Evolutionary conservation across 2,797 vertebrate genomes (phyloP), one percentile per base, ranked within the genome.

Genomic region (Pipistrellus pipistrellus): DNA sequence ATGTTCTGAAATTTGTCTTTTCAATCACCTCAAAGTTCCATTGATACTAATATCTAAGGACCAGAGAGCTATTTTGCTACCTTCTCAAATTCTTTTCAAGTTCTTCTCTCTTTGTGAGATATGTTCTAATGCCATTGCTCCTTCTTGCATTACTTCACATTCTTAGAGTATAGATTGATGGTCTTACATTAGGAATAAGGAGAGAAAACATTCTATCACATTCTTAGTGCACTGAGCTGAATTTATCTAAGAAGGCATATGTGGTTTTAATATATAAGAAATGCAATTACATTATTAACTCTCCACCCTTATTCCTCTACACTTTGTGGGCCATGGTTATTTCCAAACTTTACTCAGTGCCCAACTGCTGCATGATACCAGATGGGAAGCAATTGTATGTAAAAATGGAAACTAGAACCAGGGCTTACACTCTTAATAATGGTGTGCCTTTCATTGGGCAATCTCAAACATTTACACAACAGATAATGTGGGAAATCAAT

Each of bases 101-200:
- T 86, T 30, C 55, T 96, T 90, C 85, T 85, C 25, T 93, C 89
- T 84, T 91, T 68, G 71, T 83, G 68, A 76, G 4, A 17, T 90
- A 32, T 32, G 71, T 90, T 92, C 93, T 77, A 73, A 94, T 41
- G 2, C 8, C 59, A 3, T 46, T 69, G 1, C 30, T 77, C 7
- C 73, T 95, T 66, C 64, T 71, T 55, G 80, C 0, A 90, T 57
- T 92, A 94, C 9, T 38, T 3, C 0, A n/a, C 7, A 12, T 55
- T 96, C 85, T 95, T 93, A 94, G 96, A 89, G 94, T 84, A 91
- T 38, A 96, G 68, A 88, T 73, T 21, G 12, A 53, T 94, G 66
- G 53, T 94, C 57, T 71, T 95, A 66, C 91, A 41, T 77, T 89
- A 81, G 44, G 77, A 85, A 3, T 11, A 81, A 80, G 87, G 48